Percentiles rank a stretch among this genome's conserved stretches.
Evolutionary conservation across 2,888 invertebrate genomes (phyloP).

Genomic region (Pegoplata infirma): DNA sequence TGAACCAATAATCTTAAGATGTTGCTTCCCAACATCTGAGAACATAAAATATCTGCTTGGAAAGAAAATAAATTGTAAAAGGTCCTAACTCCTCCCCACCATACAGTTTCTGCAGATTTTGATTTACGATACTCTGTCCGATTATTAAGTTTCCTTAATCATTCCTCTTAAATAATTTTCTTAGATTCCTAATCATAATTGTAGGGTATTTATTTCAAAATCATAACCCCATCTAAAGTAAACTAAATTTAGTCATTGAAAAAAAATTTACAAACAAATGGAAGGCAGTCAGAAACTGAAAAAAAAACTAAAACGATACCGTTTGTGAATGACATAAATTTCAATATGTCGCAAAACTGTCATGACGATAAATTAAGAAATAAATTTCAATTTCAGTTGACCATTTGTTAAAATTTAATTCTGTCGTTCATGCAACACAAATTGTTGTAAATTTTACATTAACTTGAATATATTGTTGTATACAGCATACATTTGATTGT

Average conservation of each 20-base stretch:
- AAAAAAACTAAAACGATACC: conserved; percentile 52
- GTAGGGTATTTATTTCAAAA: conserved; percentile 28
- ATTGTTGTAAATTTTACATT: conserved; percentile 64
- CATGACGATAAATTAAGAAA: conserved; percentile 76
- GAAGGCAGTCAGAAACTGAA: conserved; percentile 22
- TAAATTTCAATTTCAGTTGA: conserved; percentile 77
- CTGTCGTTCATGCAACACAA: conserved; percentile 63
- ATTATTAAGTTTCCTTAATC: too few species aligned
- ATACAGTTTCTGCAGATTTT: too few species aligned
- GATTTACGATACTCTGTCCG: too few species aligned
- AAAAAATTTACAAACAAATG: conserved; percentile 11
- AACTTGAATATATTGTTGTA: conserved; percentile 59
- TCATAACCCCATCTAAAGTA: background rate
- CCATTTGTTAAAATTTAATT: conserved; percentile 65
- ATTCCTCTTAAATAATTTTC: background rate
- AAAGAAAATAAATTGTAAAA: too few species aligned
- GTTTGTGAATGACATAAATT: conserved; percentile 70
- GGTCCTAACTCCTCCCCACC: too few species aligned
- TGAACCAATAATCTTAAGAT: too few species aligned
- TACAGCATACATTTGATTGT: conserved; percentile 55
- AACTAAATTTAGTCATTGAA: conserved; percentile 8
- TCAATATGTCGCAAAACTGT: conserved; percentile 73
- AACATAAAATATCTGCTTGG: too few species aligned
- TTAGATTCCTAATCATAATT: background rate
- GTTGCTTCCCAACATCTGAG: too few species aligned